Evolutionary conservation across 2,888 invertebrate genomes (phyloP), one percentile per base, ranked within the genome.

Genomic region (Tenthredo mesomela): DNA sequence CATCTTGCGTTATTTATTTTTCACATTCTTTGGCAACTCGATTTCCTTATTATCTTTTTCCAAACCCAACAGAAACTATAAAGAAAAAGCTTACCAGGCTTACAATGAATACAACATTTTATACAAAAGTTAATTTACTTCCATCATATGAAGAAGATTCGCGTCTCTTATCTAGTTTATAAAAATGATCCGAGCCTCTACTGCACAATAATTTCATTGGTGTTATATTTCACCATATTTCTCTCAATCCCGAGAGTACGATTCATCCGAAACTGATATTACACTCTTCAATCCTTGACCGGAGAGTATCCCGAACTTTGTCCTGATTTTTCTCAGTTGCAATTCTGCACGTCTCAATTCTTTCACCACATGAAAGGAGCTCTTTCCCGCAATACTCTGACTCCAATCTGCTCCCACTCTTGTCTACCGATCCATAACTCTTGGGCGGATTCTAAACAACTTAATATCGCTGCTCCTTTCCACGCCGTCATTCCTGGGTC

Each of bases 381-480:
- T 90, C 98, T 95, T 94, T 99, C 99, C 89, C 99, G 95, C 85
- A 99, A 94, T 89, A 98, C 95, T 90, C 97, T 96, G 1, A 98
- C 95, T 0, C 98, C 98, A 92, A 95, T 96, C 88, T 96, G 97
- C 88, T 96, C 95, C 98, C 98, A 99, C 93, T 99, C 98, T 47
- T 94, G 94, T 85, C 96, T 95, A 84, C 95, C 95, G 67, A 99
- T 98, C 98, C 99, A 99, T 10, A 99, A 93, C 91, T 99, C 99
- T 87, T 97, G 97, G 0, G 98, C 97, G 0, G 98, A 98, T 92
- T 99, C 99, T 85, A 99, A 93, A 89, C 98, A 98, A 0, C 98
- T 97, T 95, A 99, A 96, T 12, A 99, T 97, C 0, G 98, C 97
- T 0, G 98, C 98, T 0, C 99, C 99, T 93, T 98, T 98, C 99